Evolutionary conservation across 2,888 invertebrate genomes (phyloP), one percentile per base, ranked within the genome.

Genomic region (Priocnemis perturbator): DNA sequence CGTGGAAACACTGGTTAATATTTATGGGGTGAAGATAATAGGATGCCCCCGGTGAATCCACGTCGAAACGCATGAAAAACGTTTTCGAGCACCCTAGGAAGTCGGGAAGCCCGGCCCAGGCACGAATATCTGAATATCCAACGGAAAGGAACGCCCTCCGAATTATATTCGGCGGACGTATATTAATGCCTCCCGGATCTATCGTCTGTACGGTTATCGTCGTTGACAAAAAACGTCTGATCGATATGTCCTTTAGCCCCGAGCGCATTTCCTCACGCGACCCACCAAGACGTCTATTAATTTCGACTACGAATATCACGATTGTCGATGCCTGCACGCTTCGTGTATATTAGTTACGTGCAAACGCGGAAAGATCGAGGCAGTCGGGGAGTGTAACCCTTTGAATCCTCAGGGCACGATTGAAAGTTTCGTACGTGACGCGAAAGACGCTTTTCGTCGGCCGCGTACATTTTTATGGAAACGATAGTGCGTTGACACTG

Each of bases 1-100:
- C 61, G 61, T 50, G 56, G 67, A 68, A 65, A 65, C 21, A 30
- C 52, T 60, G 64, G 56, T 68, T 73, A 68, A 73, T 73, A 65
- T 73, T 73, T 73, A 73, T 65, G 64, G 63, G 64, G 67, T 62
- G 64, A 68, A 26, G 61, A 73, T 73, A 73, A 73, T 73, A 26
- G 67, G 63, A 50, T 64, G 58, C 66, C 67, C 64, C 66, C 52
- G 64, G 71, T 55, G 69, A 64, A 55, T 50, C 52, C 65, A 21
- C 62, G 71, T 71, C 71, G 64, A 47, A 60, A 30, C 61, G 55
- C 21, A 69, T 69, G 71, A 69, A 69, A 69, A 71, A 71, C 69
- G 59, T 65, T 59, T 48, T 48, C 48, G 53, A 61, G 58, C 37
- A 17, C 50, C 56, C 47, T 20, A 14, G 23, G n/a, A 50, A 67